Conservation (phyloP, 2,797 vertebrate species). For the Orientallactaga sibirica region DNA sequence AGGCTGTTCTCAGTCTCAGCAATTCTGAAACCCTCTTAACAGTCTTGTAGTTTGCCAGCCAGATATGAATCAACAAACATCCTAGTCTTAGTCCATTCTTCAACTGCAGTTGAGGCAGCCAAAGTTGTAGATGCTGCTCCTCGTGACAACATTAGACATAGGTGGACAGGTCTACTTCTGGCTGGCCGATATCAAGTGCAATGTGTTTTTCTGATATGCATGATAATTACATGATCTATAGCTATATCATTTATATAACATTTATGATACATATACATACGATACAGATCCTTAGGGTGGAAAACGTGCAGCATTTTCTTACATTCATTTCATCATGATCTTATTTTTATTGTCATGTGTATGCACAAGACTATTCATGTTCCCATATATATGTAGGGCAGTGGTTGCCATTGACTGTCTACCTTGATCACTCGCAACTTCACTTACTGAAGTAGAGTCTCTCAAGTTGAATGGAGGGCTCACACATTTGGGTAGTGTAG, state of each 20-base stretch:
- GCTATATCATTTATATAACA: neutral
- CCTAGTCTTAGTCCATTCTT: neutral
- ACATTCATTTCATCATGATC: neutral
- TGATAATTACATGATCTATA: neutral
- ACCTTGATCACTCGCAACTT: no score
- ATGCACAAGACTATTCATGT: no score
- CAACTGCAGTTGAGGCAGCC: neutral
- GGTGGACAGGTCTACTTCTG: neutral
- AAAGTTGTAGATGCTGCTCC: neutral
- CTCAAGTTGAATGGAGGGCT: no score
- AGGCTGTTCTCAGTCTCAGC: neutral
- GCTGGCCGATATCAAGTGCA: neutral
- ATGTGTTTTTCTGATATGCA: neutral
- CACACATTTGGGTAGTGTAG: no score
- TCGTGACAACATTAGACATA: neutral
- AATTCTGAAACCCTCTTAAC: neutral
- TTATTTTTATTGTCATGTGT: no score
- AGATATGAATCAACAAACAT: neutral
- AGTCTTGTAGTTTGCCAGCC: neutral
- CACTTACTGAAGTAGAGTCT: no score
- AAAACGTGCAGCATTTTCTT: neutral
- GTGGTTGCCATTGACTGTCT: no score
- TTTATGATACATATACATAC: neutral
- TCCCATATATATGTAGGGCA: no score
- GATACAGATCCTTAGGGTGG: neutral